Evolutionary conservation across 2,888 invertebrate species (phyloP).

Genomic region (Xiphydria camelus): DNA sequence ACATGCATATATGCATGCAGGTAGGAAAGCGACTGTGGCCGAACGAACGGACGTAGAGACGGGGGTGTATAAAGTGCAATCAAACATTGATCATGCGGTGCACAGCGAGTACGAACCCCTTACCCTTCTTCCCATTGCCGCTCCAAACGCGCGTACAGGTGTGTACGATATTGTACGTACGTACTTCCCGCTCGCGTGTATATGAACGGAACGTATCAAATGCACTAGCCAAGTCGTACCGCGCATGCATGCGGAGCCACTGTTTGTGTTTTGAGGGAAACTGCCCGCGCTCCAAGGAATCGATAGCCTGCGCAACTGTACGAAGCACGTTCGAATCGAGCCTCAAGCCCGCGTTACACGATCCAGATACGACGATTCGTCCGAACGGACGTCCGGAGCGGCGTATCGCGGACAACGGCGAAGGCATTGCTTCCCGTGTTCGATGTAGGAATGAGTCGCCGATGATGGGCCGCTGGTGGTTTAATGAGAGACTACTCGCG

Average conservation of each 20-base stretch:
- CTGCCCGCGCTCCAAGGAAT: slow-evolving; percentile 38
- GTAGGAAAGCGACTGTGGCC: background rate
- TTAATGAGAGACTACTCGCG: too few species aligned
- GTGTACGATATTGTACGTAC: too few species aligned
- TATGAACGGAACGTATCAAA: slow-evolving; percentile 46
- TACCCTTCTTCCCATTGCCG: slow-evolving; percentile 29
- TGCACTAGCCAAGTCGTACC: slow-evolving; percentile 45
- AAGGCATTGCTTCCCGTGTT: too few species aligned
- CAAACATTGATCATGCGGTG: slow-evolving; percentile 43
- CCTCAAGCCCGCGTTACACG: too few species aligned
- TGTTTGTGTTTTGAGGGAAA: slow-evolving; percentile 49
- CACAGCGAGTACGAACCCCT: slow-evolving; percentile 26
- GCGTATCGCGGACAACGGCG: too few species aligned
- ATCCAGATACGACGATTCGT: too few species aligned
- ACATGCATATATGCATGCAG: background rate
- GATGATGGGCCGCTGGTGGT: too few species aligned
- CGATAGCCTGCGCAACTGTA: slow-evolving; percentile 45
- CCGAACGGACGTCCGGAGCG: too few species aligned
- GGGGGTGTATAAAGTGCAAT: slow-evolving; percentile 40
- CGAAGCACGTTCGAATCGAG: background rate
- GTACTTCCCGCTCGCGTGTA: too few species aligned
- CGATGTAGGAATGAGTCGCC: too few species aligned
- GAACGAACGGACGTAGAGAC: background rate
- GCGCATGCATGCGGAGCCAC: slow-evolving; percentile 42
- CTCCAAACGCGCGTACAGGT: too few species aligned